Conservation (phyloP, 2,888 invertebrate species). For the Neocrepidodera transversa region DNA sequence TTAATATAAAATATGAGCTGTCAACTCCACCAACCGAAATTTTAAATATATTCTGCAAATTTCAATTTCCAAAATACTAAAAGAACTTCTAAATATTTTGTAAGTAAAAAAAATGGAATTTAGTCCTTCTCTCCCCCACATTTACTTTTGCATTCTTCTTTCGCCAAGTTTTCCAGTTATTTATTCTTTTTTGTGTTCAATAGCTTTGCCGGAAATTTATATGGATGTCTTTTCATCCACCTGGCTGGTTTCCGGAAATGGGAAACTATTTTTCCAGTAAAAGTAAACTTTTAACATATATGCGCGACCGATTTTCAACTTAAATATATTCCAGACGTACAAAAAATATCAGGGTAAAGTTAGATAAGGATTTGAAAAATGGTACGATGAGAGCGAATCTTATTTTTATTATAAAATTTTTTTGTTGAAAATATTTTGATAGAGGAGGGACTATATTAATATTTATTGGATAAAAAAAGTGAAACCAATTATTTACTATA, state of each 20-base stretch:
- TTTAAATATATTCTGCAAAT: too few species aligned
- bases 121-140: conserved; percentile 19
- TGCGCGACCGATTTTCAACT: background rate
- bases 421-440: too few species aligned
- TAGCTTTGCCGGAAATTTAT: conserved; percentile 50
- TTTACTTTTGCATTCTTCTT: background rate
- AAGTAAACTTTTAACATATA: conserved; percentile 13
- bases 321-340: background rate
- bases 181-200: conserved; percentile 48
- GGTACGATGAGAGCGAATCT: too few species aligned
- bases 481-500: too few species aligned
- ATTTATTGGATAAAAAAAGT: too few species aligned
- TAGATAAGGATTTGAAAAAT: background rate
- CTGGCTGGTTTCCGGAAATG: conserved; percentile 37
- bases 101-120: too few species aligned
- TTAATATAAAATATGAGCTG: too few species aligned
- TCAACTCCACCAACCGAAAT: too few species aligned
- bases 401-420: too few species aligned
- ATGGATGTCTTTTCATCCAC: conserved; percentile 47
- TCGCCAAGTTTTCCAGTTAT: conserved; percentile 36
- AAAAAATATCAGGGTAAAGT: background rate
- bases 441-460: too few species aligned
- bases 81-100: too few species aligned
- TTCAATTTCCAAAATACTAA: too few species aligned
- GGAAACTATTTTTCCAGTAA: conserved; percentile 21